These are phyloP conservation scores for Clavelina lepadiformis DNA, from an alignment of 23 tunicate genomes.

Conservation along the genomic window DNA sequence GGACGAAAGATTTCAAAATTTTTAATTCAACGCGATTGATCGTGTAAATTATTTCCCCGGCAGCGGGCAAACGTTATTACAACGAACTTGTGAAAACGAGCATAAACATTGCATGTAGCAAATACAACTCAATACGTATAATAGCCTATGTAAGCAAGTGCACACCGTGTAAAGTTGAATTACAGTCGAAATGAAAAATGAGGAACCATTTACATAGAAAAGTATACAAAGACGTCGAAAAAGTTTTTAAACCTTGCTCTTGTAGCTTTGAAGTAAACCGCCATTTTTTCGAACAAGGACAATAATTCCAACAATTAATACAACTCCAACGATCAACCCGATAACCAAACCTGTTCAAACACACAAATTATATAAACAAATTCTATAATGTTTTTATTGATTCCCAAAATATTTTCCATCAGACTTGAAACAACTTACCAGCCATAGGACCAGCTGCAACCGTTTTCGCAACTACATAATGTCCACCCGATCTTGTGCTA, in stretches of 20 bases:
- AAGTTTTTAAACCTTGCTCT: conserved; percentile 40
- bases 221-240: too few species aligned
- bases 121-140: too few species aligned
- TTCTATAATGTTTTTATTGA: background rate
- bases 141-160: too few species aligned
- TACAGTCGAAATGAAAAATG: too few species aligned
- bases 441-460: conserved; percentile 66
- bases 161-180: too few species aligned
- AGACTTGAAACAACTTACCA: conserved; percentile 33
- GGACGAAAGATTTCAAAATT: too few species aligned
- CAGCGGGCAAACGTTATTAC: too few species aligned
- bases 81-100: too few species aligned
- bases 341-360: conserved; percentile 47
- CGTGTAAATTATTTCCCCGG: too few species aligned
- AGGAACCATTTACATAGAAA: too few species aligned
- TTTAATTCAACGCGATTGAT: too few species aligned
- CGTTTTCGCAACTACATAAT: conserved; percentile 49
- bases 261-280: conserved; percentile 25
- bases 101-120: too few species aligned
- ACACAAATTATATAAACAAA: background rate
- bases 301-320: conserved; percentile 30
- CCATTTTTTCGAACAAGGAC: conserved; percentile 19
- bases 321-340: conserved; percentile 28
- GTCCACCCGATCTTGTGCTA: conserved; percentile 53
- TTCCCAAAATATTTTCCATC: background rate